Conservation (phyloP, 2,113 vertebrate genomes). For the Ahaetulla prasina region DNA sequence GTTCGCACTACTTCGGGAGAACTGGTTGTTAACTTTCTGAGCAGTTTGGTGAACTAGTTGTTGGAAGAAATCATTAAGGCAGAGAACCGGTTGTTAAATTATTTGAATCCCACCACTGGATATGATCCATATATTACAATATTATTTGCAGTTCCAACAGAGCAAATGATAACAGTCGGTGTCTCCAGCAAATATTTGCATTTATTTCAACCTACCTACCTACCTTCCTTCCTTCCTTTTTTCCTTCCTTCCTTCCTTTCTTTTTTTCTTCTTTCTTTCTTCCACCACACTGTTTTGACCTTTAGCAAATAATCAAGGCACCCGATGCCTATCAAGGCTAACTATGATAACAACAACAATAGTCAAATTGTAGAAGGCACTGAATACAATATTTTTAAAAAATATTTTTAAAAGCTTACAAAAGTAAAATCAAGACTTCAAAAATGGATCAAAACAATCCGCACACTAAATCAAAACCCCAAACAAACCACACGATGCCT, state of each 20-base stretch:
- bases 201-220: not conserved
- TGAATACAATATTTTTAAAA: not conserved
- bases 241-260: no score
- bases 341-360: not conserved
- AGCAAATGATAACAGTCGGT: not conserved
- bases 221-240: accelerated
- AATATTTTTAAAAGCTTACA: not conserved
- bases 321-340: not conserved
- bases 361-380: not conserved
- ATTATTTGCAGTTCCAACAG: not conserved
- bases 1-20: no score
- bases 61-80: no score
- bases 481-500: not conserved
- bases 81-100: no score
- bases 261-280: not conserved
- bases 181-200: not conserved
- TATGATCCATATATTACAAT: not conserved
- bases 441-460: not conserved
- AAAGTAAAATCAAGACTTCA: not conserved
- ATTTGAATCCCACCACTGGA: no score
- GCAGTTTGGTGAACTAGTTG: no score
- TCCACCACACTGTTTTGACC: not conserved
- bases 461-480: not conserved
- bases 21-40: no score
- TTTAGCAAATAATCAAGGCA: not conserved